Percentiles rank a stretch among this genome's conserved stretches.
Evolutionary conservation across 2,797 vertebrate species (phyloP).

Genomic region (Phrynocephalus guinanensis): DNA sequence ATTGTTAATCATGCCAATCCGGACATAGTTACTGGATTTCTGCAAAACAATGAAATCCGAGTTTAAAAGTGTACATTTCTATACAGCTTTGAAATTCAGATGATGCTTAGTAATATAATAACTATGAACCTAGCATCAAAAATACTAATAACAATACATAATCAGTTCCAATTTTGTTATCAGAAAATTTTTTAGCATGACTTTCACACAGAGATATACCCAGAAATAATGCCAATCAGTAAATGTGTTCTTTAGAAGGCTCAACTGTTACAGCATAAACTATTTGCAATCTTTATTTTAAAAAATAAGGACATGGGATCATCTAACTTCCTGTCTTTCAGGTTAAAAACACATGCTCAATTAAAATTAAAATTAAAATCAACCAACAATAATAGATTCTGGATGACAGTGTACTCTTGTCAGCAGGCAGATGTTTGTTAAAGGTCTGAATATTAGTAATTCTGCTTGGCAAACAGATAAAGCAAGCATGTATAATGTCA

Average conservation of each 20-base stretch:
- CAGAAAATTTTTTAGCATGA: not conserved
- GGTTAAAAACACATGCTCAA: not conserved
- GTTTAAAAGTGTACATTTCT: conserved; percentile 29
- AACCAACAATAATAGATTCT: not conserved
- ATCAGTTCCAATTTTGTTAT: not conserved
- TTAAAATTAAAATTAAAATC: not conserved
- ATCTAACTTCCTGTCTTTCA: not conserved
- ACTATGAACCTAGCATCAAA: not conserved
- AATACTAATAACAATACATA: not conserved
- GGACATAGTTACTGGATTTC: conserved; percentile 96
- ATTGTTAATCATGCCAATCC: conserved; percentile 94
- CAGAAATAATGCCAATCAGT: not conserved
- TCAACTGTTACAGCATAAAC: not conserved
- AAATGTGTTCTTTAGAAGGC: not conserved
- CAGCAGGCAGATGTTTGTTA: not conserved
- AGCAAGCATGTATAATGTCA: not conserved
- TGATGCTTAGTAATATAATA: not conserved
- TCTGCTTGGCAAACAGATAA: not conserved
- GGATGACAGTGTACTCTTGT: not conserved
- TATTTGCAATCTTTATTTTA: not conserved
- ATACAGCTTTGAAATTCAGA: conserved; percentile 15
- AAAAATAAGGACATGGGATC: not conserved
- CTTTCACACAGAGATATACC: not conserved
- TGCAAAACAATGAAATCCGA: conserved; percentile 65
- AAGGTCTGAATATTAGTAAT: conserved; percentile 4